Evolutionary conservation across 2,797 vertebrate genomes (phyloP).

Genomic region (Saxicola maurus): DNA sequence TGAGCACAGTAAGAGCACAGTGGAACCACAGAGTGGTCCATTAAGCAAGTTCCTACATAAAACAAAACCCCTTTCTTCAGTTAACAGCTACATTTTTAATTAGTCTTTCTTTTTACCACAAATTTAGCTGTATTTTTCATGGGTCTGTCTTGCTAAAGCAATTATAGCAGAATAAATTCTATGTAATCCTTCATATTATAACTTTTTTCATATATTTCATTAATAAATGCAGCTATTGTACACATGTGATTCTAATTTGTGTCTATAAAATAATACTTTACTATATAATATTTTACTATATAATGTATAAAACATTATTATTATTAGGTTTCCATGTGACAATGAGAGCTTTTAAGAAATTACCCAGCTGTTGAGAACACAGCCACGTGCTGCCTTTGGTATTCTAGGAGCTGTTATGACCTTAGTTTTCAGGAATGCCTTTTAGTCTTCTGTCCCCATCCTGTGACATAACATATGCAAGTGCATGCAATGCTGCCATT

Average conservation of each 20-base stretch:
- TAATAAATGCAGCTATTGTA: not conserved
- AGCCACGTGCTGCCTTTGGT: not conserved
- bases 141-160: not conserved
- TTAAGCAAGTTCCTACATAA: not conserved
- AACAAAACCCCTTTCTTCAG: not conserved
- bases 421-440: slow-evolving; percentile 11
- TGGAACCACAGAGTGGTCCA: not conserved
- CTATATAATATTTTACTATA: not conserved
- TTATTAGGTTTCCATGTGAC: not conserved
- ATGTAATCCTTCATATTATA: not conserved
- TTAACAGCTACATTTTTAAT: slow-evolving; percentile 18
- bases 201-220: not conserved
- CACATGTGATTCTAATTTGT: not conserved
- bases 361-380: slow-evolving; percentile 19
- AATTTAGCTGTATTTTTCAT: not conserved
- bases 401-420: not conserved
- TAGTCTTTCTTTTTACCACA: slow-evolving; percentile 3
- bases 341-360: slow-evolving; percentile 9
- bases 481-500: slow-evolving; percentile 1
- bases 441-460: not conserved
- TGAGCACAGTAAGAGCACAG: slow-evolving; percentile 16
- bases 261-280: not conserved
- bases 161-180: not conserved
- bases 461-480: slow-evolving; percentile 18
- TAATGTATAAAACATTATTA: not conserved